Base-by-base conservation (phyloP, 2,113 vertebrate genomes). In the Actinemys pallida region DNA sequence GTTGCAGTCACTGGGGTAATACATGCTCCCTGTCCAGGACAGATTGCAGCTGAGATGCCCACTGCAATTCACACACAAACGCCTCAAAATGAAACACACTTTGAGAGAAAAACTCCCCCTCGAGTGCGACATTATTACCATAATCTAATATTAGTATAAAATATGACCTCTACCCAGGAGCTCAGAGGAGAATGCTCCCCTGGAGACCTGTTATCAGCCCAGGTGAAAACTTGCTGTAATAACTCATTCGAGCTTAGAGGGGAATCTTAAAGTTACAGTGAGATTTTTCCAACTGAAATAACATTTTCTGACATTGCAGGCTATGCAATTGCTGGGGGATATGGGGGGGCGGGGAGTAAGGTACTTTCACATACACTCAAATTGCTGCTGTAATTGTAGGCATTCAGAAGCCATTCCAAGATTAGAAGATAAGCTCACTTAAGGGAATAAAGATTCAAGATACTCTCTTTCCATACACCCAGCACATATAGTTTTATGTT, bases 141-240 rank as follows among this genome's bases (percentile, higher is more conserved):
- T 76, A 82, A 93, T n/a, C 49, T 54, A 76, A 2, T 35, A 54
- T 76, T 27, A 65, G 88, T 62, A 57, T 76, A 24, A 82, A 91
- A 89, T 17, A 53, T 0, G 0, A 6, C 65, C 78, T 76, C 83
- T 82, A 11, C 4, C 42, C 57, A 31, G n/a, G 20, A 85, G 31
- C 47, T 91, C 62, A 88, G 56, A 84, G 49, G 65, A 78, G 49
- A 83, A 45, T 2, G 0, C 14, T 93, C 53, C 75, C 69, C 76
- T 72, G 25, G 91, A 94, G 87, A 35, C 2, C 53, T 91, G 45
- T 69, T 92, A 75, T 52, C 84, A 84, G 53, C 42, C 50, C 93
- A 92, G 86, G 53, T 95, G 86, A 93, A 89, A 95, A 54, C n/a
- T 75, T 84, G 78, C 81, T 91, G 84, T 31, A 89, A 88, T 29